Base-by-base conservation (phyloP, 2,113 vertebrate genomes). In the Oncorhynchus masou region DNA sequence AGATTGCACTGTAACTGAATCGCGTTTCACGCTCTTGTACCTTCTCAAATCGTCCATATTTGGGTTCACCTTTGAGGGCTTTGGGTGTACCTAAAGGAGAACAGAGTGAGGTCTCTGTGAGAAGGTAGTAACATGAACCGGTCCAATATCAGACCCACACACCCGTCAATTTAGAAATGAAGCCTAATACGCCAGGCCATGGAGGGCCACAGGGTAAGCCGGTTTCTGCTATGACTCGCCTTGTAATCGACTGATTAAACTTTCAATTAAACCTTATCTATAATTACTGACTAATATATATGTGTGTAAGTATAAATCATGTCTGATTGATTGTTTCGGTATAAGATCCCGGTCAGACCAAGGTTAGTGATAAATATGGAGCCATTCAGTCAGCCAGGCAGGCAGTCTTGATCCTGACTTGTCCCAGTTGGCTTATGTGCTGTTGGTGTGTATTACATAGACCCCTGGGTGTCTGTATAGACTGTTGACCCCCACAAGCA, bases 391-490 rank as follows among this genome's bases (percentile, higher is more conserved):
- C 74, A 87, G 84, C 84, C 67, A 57, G 82, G 83, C 83, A 68
- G 70, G 67, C 68, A 70, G 79, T 76, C 83, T 82, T 48, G 84
- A 78, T 86, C 68, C 76, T 54, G 67, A 83, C 79, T 76, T 85
- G 89, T 45, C 88, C 83, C 86, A 20, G 79, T 64, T 82, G 84
- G 85, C 83, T 77, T 77, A 6, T 85, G 84, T 81, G 79, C 81
- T 78, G 77, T 15, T 78, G 83, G 87, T 92, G 81, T 90, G 83
- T 31, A 84, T 91, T 91, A 92, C 90, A 91, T 84, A 80, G 84
- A 90, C 83, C 84, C 84, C 85, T 87, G 59, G 60, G 84, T 86
- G 83, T 89, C 84, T 87, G 87, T 83, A 76, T 74, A 70, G 81
- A 67, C 81, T 83, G 78, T 79, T 90, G 90, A 88, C 88, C 88